Percentiles rank a stretch among this genome's conserved stretches.
These are phyloP conservation scores for Apodemus sylvaticus DNA, from an alignment of 2,113 vertebrate species.

Conservation along the genomic window DNA sequence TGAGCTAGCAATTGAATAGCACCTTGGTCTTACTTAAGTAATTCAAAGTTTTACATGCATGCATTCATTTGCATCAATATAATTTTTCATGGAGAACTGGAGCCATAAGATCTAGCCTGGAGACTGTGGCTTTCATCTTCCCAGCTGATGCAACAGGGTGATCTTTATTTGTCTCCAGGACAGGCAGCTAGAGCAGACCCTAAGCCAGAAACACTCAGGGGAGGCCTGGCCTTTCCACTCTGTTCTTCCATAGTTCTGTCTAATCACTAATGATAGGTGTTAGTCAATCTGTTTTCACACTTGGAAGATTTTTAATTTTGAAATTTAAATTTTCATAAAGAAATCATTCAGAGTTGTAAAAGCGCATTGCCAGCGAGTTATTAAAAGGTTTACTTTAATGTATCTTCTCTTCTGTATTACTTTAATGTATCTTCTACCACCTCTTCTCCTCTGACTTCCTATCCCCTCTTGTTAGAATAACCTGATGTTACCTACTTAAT, in stretches of 20 bases:
- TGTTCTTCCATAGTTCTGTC: background rate
- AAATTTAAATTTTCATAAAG: background rate
- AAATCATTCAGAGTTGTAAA: slow-evolving; percentile 40
- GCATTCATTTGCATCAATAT: background rate
- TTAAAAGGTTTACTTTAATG: background rate
- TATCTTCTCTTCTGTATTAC: background rate
- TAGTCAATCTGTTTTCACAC: background rate
- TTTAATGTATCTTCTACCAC: background rate
- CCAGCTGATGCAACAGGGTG: background rate
- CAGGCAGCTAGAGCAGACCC: background rate
- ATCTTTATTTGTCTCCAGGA: background rate
- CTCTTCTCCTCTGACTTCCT: background rate
- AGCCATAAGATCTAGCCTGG: background rate
- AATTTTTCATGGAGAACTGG: background rate
- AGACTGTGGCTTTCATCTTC: background rate
- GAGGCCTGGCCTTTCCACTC: too few species aligned
- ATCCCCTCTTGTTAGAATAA: background rate
- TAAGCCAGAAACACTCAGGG: background rate
- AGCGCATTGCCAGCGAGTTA: background rate
- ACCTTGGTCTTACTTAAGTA: slow-evolving; percentile 23
- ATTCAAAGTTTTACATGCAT: background rate
- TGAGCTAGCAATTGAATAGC: background rate
- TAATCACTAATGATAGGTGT: background rate
- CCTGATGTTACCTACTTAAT: background rate
- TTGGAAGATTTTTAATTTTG: background rate